These are phyloP conservation scores for Cherax quadricarinatus DNA, from an alignment of 1,140 invertebrate genomes.

Conservation along the genomic window DNA sequence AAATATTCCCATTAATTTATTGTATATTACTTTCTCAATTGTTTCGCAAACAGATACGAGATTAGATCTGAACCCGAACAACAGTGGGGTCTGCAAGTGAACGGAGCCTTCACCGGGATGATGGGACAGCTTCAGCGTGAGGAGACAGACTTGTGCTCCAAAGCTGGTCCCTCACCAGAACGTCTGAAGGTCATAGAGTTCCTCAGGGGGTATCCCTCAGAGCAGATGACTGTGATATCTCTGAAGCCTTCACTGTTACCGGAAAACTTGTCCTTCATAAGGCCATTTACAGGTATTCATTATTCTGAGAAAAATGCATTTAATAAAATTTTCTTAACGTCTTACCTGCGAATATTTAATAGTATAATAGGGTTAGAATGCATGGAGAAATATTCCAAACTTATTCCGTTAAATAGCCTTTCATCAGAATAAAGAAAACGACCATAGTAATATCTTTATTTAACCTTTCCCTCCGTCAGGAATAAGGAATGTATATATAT, in stretches of 20 bases:
- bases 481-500: too few relatives aligned
- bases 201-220: neutral
- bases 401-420: too few relatives aligned
- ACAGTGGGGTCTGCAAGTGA: neutral
- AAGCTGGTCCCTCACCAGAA: neutral
- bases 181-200: neutral
- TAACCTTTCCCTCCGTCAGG: too few relatives aligned
- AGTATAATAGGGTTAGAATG: too few relatives aligned
- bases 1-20: too few relatives aligned
- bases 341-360: too few relatives aligned
- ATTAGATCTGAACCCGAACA: neutral
- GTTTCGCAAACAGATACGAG: neutral
- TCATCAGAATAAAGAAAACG: too few relatives aligned
- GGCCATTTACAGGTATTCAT: conserved; percentile 7
- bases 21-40: too few relatives aligned
- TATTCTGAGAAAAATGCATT: neutral
- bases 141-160: conserved; percentile 7
- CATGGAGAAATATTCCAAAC: too few relatives aligned
- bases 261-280: neutral
- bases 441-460: too few relatives aligned
- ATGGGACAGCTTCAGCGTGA: conserved; percentile 21
- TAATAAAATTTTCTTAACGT: too few relatives aligned
- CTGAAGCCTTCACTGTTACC: conserved; percentile 13
- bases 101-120: conserved; percentile 21
- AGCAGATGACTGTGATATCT: neutral